Evolutionary conservation across 2,888 invertebrate species (phyloP).

Genomic region (Saturnia pavonia): DNA sequence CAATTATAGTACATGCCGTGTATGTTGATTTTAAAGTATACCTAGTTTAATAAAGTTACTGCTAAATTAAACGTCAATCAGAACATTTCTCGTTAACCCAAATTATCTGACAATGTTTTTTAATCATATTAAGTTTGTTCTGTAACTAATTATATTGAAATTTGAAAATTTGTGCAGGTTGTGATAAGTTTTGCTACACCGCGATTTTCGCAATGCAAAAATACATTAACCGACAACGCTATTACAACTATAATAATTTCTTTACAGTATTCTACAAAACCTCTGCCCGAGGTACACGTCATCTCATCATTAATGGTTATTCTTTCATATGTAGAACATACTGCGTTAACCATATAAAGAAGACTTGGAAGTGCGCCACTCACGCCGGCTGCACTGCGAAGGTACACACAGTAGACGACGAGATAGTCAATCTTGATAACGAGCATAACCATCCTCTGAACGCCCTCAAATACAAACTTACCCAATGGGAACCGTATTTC

Average conservation of each 20-base stretch:
- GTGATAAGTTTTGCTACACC: too few species aligned
- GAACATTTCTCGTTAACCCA: too few species aligned
- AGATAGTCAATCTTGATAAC: conserved; percentile 18
- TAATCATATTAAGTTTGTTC: too few species aligned
- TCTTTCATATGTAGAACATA: conserved; percentile 63
- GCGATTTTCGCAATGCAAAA: neutral
- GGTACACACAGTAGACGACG: conserved; percentile 20
- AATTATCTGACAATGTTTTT: too few species aligned
- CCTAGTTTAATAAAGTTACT: too few species aligned
- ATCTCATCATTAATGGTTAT: conserved; percentile 58
- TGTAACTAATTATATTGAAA: too few species aligned
- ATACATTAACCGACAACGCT: neutral
- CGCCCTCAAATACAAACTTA: conserved; percentile 14
- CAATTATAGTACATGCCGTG: too few species aligned
- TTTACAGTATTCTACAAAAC: conserved; percentile 63
- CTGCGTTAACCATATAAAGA: conserved; percentile 56
- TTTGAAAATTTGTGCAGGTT: too few species aligned
- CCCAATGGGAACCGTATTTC: conserved; percentile 15
- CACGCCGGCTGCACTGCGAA: conserved; percentile 26
- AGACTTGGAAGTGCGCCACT: conserved; percentile 38
- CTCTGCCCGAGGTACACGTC: conserved; percentile 56
- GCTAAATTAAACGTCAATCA: too few species aligned
- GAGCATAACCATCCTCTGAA: conserved; percentile 21
- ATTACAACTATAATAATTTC: conserved; percentile 21
- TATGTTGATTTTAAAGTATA: too few species aligned